phyloP scores from a whole-genome alignment of 2,888 invertebrate genomes.

The Apodemia duryi region DNA sequence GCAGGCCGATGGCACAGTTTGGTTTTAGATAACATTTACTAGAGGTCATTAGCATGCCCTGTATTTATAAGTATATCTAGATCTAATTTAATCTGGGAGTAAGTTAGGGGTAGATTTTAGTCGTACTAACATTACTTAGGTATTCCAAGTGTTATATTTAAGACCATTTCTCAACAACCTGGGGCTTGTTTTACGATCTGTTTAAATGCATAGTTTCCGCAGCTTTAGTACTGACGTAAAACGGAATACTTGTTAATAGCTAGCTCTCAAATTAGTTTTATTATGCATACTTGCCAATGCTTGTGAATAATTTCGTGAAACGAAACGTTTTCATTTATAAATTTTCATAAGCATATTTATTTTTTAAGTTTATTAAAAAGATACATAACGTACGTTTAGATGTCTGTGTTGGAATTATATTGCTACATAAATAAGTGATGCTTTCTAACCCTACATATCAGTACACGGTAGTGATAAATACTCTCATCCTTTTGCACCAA shows the following conservation, averaged over 20 bases:
- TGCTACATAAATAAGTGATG: too few relatives aligned
- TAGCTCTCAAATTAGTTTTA: conserved; percentile 9
- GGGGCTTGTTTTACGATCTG: background rate
- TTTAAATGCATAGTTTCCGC: background rate
- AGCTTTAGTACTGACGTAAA: conserved; percentile 5
- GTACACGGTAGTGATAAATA: too few relatives aligned
- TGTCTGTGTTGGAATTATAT: too few relatives aligned
- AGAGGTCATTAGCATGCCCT: conserved; percentile 72
- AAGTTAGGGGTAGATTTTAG: too few relatives aligned
- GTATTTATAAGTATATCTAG: conserved; percentile 45
- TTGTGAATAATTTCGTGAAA: background rate
- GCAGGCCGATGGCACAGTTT: conserved; percentile 67
- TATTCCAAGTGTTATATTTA: background rate
- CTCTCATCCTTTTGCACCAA: too few relatives aligned
- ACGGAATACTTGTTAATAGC: background rate
- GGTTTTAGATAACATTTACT: conserved; percentile 68
- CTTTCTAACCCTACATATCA: too few relatives aligned
- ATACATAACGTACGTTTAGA: too few relatives aligned
- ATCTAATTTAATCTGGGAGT: too few relatives aligned
- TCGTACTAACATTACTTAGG: too few relatives aligned
- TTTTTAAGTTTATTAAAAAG: too few relatives aligned
- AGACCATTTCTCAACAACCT: background rate
- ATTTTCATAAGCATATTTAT: too few relatives aligned
- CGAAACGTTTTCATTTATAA: background rate
- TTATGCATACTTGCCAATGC: conserved; percentile 7